Percentiles rank a stretch among this genome's conserved stretches.
Conservation (phyloP, 2,888 invertebrate genomes). For the Nemotelus nigrinus region DNA sequence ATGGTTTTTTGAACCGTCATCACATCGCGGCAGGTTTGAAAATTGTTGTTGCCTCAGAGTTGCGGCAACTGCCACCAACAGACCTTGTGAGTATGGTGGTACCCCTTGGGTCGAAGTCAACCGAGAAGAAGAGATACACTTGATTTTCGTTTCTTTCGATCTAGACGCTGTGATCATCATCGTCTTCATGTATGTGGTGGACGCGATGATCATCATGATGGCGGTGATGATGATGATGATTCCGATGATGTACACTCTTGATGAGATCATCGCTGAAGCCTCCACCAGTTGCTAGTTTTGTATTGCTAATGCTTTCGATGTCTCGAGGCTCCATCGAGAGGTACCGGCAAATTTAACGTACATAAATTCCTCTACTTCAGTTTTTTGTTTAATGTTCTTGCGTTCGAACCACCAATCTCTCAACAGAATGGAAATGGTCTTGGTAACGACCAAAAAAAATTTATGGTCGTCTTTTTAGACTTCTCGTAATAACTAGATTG, state of each 20-base stretch:
- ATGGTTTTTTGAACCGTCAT: constrained; percentile 29
- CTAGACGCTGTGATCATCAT: constrained; percentile 16
- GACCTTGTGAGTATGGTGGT: neutral
- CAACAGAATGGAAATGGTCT: neutral
- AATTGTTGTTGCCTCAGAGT: neutral
- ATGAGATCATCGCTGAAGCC: constrained; percentile 31
- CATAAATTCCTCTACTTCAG: constrained; percentile 11
- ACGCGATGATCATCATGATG: constrained; percentile 4
- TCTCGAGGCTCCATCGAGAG: constrained; percentile 5
- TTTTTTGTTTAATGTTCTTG: constrained; percentile 15
- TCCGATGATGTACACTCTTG: constrained; percentile 6
- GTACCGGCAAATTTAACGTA: constrained; percentile 11
- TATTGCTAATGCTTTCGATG: no score
- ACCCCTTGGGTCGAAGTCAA: constrained; percentile 37
- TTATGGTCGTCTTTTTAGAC: constrained; percentile 9
- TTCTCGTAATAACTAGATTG: neutral
- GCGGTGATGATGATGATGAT: constrained; percentile 18
- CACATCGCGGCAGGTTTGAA: neutral
- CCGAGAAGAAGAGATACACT: constrained; percentile 17
- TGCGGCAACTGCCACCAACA: neutral
- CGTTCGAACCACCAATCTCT: constrained; percentile 10
- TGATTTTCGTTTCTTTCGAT: constrained; percentile 18
- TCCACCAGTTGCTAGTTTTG: neutral
- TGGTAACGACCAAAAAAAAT: constrained; percentile 17
- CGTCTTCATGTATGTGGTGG: neutral